Evolutionary conservation across 2,888 invertebrate species (phyloP), one percentile per base, ranked within the genome.

Genomic region (Shargacucullia verbasci): DNA sequence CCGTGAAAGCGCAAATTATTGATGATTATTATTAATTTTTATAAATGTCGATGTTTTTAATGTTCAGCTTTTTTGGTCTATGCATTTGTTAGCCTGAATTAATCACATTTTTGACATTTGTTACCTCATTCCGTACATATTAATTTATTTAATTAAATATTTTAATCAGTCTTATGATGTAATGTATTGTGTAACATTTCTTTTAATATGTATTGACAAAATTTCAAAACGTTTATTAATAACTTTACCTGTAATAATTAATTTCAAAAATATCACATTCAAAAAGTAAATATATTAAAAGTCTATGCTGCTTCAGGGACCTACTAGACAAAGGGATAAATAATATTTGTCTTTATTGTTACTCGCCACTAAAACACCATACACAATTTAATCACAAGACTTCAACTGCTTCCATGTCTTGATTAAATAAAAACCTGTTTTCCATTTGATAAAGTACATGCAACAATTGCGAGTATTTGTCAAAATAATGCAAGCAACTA

Each of bases 361-460:
- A 47, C 45, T 56, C 33, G 33, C 29, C 37, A 47, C 50, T 25
- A 44, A 40, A 29, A 9, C 9, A 29, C 4, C 29, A 6, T 9
- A 1, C 29, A 29, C 29, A 1, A 29, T 9, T 29, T 29, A 29
- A 44, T 65, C 55, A 61, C 25, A 33, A 57, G 37, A 53, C 25
- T 29, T n/a, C 9, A 35, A 50, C 49, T 34, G 44, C 45, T 50
- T 60, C 39, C 27, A 20, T 29, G 27, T 31, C 47, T 67, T 67
- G 44, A 50, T 57, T 52, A 56, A 61, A 58, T 58, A 44, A 59
- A 60, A 67, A 63, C 52, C 44, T 50, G 59, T 59, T 63, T 54
- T 56, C 40, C 41, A 52, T 65, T 40, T 58, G 20, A 38, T 15
- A 37, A 53, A 47, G 40, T 38, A 61, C 49, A 54, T 43, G 44